These are phyloP conservation scores for Ariopsis seemanni DNA, from an alignment of 2,113 vertebrate species.

Conservation along the genomic window DNA sequence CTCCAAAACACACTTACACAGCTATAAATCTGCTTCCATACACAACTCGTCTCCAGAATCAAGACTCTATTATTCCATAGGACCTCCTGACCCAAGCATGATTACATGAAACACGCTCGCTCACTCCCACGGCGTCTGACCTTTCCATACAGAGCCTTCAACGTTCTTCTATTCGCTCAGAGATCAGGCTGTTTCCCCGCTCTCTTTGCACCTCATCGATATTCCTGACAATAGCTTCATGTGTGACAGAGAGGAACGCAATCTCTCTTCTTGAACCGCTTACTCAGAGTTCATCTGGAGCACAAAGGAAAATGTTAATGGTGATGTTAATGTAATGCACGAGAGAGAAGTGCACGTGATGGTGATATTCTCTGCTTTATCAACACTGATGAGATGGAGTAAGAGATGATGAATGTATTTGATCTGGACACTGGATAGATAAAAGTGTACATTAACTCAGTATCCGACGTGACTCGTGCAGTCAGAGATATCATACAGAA, in stretches of 20 bases:
- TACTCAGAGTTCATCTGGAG: slow-evolving; percentile 9
- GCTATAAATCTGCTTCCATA: background rate
- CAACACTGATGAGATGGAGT: background rate
- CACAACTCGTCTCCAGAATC: background rate
- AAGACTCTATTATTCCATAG: slow-evolving; percentile 19
- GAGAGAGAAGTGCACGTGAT: background rate
- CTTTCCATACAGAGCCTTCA: slow-evolving; percentile 49
- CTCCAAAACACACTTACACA: background rate
- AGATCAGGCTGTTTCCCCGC: slow-evolving; percentile 31
- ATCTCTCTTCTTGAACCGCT: background rate
- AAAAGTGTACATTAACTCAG: no score
- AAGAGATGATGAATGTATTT: background rate
- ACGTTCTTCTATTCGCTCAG: slow-evolving; percentile 48
- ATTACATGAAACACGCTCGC: slow-evolving; percentile 41
- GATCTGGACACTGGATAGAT: background rate
- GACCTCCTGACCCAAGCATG: slow-evolving; percentile 28
- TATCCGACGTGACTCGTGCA: background rate
- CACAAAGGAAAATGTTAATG: slow-evolving; percentile 6
- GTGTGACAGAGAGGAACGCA: background rate
- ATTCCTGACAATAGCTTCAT: slow-evolving; percentile 34
- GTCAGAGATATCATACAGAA: background rate
- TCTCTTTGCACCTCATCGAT: slow-evolving; percentile 29
- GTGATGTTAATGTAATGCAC: background rate
- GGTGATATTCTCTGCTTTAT: background rate
- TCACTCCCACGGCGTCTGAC: slow-evolving; percentile 46